Conservation (phyloP, 2,113 vertebrate genomes). For the Menura novaehollandiae region DNA sequence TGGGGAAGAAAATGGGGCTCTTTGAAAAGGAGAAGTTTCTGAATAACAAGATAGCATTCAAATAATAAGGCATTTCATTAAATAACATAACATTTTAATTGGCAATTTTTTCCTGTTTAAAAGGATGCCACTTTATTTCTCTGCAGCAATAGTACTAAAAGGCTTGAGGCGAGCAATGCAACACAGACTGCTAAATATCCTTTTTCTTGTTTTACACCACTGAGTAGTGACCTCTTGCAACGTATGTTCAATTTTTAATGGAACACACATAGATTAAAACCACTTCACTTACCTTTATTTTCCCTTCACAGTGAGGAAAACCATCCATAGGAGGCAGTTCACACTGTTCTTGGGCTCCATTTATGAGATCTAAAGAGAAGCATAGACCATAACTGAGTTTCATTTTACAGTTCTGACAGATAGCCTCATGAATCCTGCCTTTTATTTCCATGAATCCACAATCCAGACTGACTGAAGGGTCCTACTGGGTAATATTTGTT, state of each 20-base stretch:
- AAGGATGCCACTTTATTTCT: neutral
- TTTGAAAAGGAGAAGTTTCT: neutral
- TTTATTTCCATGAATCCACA: neutral
- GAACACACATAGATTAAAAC: neutral
- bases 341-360: slow-evolving; percentile 97
- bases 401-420: neutral
- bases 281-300: slow-evolving; percentile 85
- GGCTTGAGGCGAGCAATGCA: neutral
- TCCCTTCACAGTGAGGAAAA: slow-evolving; percentile 96
- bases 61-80: neutral
- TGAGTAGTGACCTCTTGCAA: neutral
- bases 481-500: neutral
- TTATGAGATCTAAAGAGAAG: slow-evolving; percentile 87
- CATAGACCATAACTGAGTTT: neutral
- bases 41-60: neutral
- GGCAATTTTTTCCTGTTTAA: neutral
- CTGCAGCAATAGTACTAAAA: neutral
- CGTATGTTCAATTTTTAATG: neutral
- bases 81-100: neutral
- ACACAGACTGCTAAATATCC: neutral
- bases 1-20: neutral
- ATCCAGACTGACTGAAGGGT: neutral
- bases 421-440: neutral
- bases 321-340: slow-evolving; percentile 95
- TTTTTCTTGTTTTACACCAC: neutral